Percentiles rank a stretch among this genome's conserved stretches.
Evolutionary conservation across 92 coral and sea anemone species (phyloP).

Genomic region (Epizoanthus illoricatus): DNA sequence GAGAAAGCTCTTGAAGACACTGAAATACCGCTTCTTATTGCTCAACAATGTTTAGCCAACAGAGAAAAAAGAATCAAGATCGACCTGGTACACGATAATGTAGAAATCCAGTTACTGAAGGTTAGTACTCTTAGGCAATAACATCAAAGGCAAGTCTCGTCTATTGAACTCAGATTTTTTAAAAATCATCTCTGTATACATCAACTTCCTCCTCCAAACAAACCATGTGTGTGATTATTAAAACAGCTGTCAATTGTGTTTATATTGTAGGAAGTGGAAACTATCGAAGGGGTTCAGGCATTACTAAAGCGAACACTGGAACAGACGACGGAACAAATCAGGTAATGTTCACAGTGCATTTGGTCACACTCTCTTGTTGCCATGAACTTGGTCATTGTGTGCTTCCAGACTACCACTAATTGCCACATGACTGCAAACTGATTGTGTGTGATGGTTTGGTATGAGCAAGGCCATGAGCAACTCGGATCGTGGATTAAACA

Average conservation of each 20-base stretch:
- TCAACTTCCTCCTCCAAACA: no score
- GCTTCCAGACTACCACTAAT: no score
- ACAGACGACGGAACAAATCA: slow-evolving; percentile 92
- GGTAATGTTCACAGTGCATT: slow-evolving; percentile 45
- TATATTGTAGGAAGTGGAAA: slow-evolving; percentile 81
- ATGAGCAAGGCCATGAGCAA: no score
- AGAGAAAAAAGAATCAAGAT: slow-evolving; percentile 86
- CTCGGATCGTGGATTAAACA: no score
- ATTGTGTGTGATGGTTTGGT: no score
- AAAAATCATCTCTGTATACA: neutral
- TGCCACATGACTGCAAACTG: no score
- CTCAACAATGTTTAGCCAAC: slow-evolving; percentile 86
- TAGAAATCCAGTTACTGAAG: slow-evolving; percentile 94
- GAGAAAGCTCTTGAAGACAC: slow-evolving; percentile 89
- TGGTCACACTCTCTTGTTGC: neutral
- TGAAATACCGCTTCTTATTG: slow-evolving; percentile 87
- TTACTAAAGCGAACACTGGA: slow-evolving; percentile 91
- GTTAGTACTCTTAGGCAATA: slow-evolving; percentile 29
- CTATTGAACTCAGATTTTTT: neutral
- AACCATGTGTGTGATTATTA: no score
- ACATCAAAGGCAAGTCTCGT: neutral
- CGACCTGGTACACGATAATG: slow-evolving; percentile 96
- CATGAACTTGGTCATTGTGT: no score
- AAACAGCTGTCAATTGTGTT: neutral
- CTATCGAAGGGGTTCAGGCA: slow-evolving; percentile 91